phyloP scores from a whole-genome alignment of 2,113 vertebrate genomes.

The Notechis scutatus region DNA sequence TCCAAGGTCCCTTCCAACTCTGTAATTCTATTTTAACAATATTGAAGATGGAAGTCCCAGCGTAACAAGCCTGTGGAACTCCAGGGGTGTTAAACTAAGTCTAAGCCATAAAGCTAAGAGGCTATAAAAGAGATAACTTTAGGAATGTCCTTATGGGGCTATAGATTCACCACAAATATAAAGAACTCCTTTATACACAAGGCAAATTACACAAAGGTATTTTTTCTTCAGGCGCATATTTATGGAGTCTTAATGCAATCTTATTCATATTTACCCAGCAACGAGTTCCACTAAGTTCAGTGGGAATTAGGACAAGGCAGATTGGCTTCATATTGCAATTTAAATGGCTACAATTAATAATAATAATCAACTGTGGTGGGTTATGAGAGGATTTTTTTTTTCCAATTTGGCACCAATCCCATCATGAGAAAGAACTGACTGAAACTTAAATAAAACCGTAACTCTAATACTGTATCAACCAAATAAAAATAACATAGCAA shows the following conservation, averaged over 20 bases:
- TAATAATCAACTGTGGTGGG: neutral
- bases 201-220: neutral
- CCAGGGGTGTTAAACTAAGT: neutral
- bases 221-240: neutral
- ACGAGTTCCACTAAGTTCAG: neutral
- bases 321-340: neutral
- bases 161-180: neutral
- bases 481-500: conserved; percentile 30
- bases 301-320: neutral
- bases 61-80: neutral
- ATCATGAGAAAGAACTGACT: neutral
- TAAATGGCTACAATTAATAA: neutral
- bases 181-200: neutral
- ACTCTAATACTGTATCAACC: neutral
- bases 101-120: neutral
- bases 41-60: neutral
- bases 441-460: neutral
- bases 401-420: neutral
- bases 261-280: neutral
- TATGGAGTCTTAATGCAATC: neutral
- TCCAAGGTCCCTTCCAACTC: too few relatives aligned
- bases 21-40: too few relatives aligned
- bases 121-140: neutral
- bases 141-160: neutral
- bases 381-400: neutral